Evolutionary conservation across 1,140 invertebrate genomes (phyloP).

Genomic region (Doryteuthis pealeii): DNA sequence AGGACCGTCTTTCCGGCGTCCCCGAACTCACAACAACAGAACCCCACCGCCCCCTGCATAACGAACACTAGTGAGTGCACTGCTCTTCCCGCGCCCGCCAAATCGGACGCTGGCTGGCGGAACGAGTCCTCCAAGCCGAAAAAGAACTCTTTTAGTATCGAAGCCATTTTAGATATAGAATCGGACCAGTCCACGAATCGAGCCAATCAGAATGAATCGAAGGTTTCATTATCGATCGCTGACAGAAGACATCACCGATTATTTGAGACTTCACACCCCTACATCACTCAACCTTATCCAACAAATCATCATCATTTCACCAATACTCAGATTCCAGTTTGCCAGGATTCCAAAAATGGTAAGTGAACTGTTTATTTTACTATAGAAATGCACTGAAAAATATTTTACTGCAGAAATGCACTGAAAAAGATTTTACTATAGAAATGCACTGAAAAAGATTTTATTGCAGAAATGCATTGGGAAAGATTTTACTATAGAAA

Average conservation of each 20-base stretch:
- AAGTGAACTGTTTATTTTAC: neutral
- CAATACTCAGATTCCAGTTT: neutral
- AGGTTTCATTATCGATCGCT: neutral
- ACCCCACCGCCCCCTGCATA: neutral
- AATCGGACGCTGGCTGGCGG: neutral
- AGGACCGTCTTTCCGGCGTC: neutral
- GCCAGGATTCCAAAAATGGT: neutral
- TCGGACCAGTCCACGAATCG: neutral
- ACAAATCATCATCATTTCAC: neutral
- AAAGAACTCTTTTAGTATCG: neutral
- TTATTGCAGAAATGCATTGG: too few species aligned
- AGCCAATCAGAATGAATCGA: neutral
- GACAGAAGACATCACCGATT: neutral
- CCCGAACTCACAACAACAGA: neutral
- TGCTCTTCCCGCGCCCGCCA: neutral
- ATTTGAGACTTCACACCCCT: neutral
- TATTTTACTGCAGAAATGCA: too few species aligned
- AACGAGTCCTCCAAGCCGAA: neutral
- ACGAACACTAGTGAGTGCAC: neutral
- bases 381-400: too few species aligned
- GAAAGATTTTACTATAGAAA: too few species aligned
- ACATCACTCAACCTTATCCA: neutral
- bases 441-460: too few species aligned
- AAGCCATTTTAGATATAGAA: neutral
- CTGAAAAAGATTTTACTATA: too few species aligned